A percentile compares a stretch with the other conserved stretches of the same genome.
These are phyloP conservation scores for Heteromurus nitidus DNA, from an alignment of 2,888 invertebrate genomes.

Conservation along the genomic window DNA sequence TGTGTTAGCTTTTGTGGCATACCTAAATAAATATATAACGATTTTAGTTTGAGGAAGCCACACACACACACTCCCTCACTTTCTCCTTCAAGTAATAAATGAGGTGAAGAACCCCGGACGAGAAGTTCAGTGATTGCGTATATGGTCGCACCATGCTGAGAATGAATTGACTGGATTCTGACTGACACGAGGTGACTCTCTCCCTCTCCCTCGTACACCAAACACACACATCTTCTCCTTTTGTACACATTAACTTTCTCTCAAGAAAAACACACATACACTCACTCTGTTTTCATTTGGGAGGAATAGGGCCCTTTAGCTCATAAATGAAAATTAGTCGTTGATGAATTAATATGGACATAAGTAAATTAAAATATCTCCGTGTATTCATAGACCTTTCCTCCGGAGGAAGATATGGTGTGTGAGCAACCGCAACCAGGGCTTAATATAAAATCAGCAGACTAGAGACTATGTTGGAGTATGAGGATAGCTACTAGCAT, in stretches of 20 bases:
- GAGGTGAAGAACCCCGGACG: not conserved
- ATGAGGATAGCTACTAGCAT: too few relatives aligned
- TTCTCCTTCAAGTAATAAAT: not conserved
- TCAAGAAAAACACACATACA: too few relatives aligned
- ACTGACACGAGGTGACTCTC: slow-evolving; percentile 1
- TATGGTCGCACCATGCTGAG: slow-evolving; percentile 37
- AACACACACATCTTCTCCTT: too few relatives aligned
- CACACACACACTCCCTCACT: not conserved
- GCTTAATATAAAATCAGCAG: too few relatives aligned
- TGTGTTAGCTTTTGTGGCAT: not conserved
- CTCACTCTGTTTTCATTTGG: too few relatives aligned
- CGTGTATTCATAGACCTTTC: not conserved
- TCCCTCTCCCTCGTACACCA: too few relatives aligned
- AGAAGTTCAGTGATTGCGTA: slow-evolving; percentile 31
- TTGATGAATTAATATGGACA: slow-evolving; percentile 31
- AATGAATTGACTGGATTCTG: slow-evolving; percentile 35
- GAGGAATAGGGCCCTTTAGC: not conserved
- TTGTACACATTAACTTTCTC: too few relatives aligned
- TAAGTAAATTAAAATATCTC: slow-evolving; percentile 42
- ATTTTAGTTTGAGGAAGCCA: not conserved
- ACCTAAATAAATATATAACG: not conserved
- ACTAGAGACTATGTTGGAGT: too few relatives aligned
- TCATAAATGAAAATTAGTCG: slow-evolving; percentile 46
- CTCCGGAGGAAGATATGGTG: too few relatives aligned
- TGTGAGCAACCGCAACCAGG: too few relatives aligned